Evolutionary conservation across 2,113 vertebrate genomes (phyloP).

Genomic region (Cyanocitta stelleri): DNA sequence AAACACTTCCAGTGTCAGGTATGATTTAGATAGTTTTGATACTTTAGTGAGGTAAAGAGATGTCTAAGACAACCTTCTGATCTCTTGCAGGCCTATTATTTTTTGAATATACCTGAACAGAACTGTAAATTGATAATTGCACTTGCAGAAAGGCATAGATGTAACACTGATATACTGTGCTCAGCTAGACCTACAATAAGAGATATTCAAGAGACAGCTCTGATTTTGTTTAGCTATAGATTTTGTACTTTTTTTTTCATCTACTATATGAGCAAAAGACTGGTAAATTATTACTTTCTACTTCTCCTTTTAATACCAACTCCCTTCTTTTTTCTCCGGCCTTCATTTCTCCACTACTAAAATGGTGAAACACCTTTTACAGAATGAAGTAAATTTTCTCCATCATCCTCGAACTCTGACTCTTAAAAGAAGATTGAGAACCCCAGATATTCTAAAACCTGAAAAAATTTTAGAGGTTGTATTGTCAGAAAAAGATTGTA

Average conservation of each 20-base stretch:
- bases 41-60: not conserved
- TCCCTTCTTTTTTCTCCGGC: not conserved
- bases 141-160: not conserved
- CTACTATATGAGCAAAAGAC: not conserved
- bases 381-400: not conserved
- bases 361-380: not conserved
- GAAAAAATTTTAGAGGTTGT: not conserved
- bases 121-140: not conserved
- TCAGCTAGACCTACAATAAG: not conserved
- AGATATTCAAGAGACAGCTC: not conserved
- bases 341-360: not conserved
- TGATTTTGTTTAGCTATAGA: not conserved
- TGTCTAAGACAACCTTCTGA: not conserved
- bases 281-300: not conserved
- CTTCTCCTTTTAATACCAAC: not conserved
- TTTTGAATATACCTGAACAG: not conserved
- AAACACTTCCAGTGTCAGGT: not conserved
- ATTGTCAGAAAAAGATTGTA: not conserved
- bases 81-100: not conserved
- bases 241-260: not conserved
- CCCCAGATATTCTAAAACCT: not conserved
- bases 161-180: not conserved
- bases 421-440: not conserved
- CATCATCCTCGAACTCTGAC: not conserved
- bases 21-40: not conserved